Evolutionary conservation across 2,797 vertebrate genomes (phyloP).

Genomic region (Apodemus agrarius): DNA sequence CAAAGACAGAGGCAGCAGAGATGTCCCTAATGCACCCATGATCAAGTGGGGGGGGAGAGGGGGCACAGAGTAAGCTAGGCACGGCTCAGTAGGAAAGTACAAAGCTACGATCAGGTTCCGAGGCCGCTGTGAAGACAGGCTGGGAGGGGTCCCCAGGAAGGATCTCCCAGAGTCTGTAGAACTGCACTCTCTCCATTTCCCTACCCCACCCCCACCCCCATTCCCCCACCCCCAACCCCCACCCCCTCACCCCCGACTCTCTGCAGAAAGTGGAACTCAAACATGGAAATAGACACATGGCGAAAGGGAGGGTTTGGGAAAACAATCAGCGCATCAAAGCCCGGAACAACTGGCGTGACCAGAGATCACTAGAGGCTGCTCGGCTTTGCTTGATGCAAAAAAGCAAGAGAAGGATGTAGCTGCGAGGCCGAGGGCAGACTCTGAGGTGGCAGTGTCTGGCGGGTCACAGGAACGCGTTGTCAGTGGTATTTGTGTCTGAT

Average conservation of each 20-base stretch:
- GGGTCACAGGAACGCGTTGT: not conserved
- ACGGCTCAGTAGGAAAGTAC: not conserved
- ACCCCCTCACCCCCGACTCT: no score
- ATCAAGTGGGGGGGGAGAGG: not conserved
- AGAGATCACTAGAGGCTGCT: not conserved
- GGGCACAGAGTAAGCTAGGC: not conserved
- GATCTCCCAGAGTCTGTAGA: not conserved
- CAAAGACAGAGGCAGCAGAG: conserved; percentile 4
- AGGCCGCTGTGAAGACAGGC: not conserved
- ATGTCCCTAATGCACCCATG: not conserved
- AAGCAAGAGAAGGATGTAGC: not conserved
- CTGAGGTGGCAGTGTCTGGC: not conserved
- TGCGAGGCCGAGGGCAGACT: not conserved
- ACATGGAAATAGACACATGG: not conserved
- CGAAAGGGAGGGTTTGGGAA: not conserved
- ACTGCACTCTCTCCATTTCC: not conserved
- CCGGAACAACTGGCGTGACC: not conserved
- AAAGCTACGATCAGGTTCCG: not conserved
- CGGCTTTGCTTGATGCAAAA: not conserved
- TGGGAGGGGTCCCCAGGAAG: not conserved
- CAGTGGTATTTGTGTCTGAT: not conserved
- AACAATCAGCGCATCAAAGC: not conserved
- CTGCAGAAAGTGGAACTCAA: not conserved
- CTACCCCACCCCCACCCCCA: no score
- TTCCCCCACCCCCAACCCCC: no score